phyloP scores from a whole-genome alignment of 2,113 vertebrate genomes.

The Ceratotherium simum region DNA sequence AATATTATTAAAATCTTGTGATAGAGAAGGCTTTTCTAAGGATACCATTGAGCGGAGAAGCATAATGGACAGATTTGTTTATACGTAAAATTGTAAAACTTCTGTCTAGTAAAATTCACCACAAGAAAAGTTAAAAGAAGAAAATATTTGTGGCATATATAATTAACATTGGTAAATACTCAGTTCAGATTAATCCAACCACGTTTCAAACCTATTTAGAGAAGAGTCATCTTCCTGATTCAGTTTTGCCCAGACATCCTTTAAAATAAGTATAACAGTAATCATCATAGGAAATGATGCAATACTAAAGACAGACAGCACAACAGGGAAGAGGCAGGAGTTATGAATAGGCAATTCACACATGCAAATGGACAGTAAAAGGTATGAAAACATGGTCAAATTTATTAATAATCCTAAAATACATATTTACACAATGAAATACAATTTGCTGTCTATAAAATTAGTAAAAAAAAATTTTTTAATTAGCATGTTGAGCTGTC shows the following conservation, averaged over 20 bases:
- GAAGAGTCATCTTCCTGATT: constrained; percentile 36
- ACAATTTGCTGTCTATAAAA: constrained; percentile 10
- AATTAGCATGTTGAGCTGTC: neutral
- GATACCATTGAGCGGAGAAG: neutral
- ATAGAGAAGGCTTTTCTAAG: neutral
- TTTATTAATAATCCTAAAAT: neutral
- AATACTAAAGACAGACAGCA: neutral
- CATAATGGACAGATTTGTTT: neutral
- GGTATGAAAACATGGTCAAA: neutral
- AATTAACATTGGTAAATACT: constrained; percentile 28
- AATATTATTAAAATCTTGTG: neutral
- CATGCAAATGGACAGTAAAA: neutral
- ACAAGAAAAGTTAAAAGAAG: constrained; percentile 23
- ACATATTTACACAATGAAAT: neutral
- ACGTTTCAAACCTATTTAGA: constrained; percentile 40
- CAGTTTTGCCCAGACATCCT: constrained; percentile 32
- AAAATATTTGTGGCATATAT: constrained; percentile 28
- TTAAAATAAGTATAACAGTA: constrained; percentile 31
- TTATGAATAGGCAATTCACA: constrained; percentile 24
- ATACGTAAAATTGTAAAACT: constrained; percentile 18
- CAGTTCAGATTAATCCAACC: constrained; percentile 4
- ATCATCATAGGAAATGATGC: neutral
- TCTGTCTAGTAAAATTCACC: constrained; percentile 39
- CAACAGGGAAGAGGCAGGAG: neutral
- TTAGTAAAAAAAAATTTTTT: neutral